These are phyloP conservation scores for Antheraea pernyi DNA, from an alignment of 1,140 invertebrate species.

Conservation along the genomic window DNA sequence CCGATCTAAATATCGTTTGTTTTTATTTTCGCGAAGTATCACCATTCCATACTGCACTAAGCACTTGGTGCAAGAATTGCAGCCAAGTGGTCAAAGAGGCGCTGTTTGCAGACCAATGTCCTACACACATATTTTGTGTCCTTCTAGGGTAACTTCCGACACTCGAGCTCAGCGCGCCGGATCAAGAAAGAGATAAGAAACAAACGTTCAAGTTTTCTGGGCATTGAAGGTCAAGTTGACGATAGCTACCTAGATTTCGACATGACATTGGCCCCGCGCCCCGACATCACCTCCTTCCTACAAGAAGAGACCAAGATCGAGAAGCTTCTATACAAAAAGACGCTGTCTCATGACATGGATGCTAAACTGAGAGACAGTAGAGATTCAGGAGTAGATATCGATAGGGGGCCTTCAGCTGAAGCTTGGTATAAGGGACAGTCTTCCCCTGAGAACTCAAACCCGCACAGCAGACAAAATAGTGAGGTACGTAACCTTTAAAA, in stretches of 20 bases:
- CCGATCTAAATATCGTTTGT: too few relatives aligned
- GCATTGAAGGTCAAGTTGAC: slow-evolving; percentile 88
- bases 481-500: slow-evolving; percentile 71
- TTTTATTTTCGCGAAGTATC: too few relatives aligned
- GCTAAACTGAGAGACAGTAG: slow-evolving; percentile 81
- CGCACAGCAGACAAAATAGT: slow-evolving; percentile 88
- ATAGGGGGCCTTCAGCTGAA: slow-evolving; percentile 80
- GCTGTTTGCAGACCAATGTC: too few relatives aligned
- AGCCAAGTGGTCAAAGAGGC: too few relatives aligned
- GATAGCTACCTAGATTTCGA: slow-evolving; percentile 84
- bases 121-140: background rate
- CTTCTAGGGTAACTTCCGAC: slow-evolving; percentile 80
- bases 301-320: slow-evolving; percentile 89
- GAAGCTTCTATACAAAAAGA: slow-evolving; percentile 84
- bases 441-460: slow-evolving; percentile 82
- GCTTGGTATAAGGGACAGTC: slow-evolving; percentile 81
- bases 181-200: slow-evolving; percentile 92
- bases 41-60: too few relatives aligned
- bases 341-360: slow-evolving; percentile 79
- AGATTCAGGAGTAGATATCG: slow-evolving; percentile 88
- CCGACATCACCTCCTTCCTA: slow-evolving; percentile 88
- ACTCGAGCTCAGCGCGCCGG: slow-evolving; percentile 89
- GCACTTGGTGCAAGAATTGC: too few relatives aligned
- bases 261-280: slow-evolving; percentile 85
- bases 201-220: slow-evolving; percentile 92